phyloP scores from a whole-genome alignment of 53 echinoderm and acorn worm genomes.

The Echinometra lucunter region DNA sequence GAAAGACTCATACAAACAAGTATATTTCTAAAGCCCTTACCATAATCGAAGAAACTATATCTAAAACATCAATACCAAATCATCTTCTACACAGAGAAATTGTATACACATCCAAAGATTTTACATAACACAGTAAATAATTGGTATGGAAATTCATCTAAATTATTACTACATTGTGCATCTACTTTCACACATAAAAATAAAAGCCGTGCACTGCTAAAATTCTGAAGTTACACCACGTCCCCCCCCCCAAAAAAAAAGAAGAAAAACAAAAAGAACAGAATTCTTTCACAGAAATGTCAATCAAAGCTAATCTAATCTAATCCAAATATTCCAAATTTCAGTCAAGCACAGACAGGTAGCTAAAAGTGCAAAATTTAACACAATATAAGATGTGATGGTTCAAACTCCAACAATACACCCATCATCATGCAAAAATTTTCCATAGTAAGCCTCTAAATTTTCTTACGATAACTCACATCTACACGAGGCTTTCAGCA shows the following conservation, averaged over 20 bases:
- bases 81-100: not conserved
- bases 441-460: not conserved
- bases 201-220: not conserved
- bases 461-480: not conserved
- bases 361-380: not conserved
- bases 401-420: not conserved
- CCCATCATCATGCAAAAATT: not conserved
- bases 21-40: not conserved
- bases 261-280: too few relatives aligned
- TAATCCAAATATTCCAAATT: not conserved
- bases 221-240: not conserved
- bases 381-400: not conserved
- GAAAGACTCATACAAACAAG: not conserved
- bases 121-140: not conserved
- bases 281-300: too few relatives aligned
- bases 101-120: not conserved
- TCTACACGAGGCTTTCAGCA: not conserved
- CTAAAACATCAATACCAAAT: not conserved
- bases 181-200: not conserved
- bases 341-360: not conserved
- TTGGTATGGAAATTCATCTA: not conserved
- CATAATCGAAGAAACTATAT: not conserved
- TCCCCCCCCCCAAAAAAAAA: too few relatives aligned
- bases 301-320: not conserved
- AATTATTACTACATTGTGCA: not conserved